Conservation (phyloP, 2,797 vertebrate genomes). For the Lepus townsendii region DNA sequence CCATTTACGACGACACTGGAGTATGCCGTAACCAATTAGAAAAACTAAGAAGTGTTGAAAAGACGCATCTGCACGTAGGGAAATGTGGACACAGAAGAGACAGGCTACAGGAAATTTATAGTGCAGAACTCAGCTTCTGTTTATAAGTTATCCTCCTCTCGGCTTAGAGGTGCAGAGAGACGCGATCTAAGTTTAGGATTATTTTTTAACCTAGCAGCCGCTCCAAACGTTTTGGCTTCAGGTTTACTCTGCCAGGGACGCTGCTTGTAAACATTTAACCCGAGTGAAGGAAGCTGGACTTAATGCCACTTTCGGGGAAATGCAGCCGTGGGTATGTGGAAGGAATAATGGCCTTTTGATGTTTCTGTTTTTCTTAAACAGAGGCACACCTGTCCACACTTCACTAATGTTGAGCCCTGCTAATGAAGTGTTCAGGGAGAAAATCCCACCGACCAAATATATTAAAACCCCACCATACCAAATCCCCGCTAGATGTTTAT, state of each 20-base stretch:
- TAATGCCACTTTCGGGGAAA: slow-evolving; percentile 37
- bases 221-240: slow-evolving; percentile 40
- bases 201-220: neutral
- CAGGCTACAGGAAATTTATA: neutral
- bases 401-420: slow-evolving; percentile 75
- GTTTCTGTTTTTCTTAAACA: slow-evolving; percentile 75
- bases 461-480: slow-evolving; percentile 65
- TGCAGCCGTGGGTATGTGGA: neutral
- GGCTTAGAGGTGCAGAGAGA: neutral
- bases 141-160: slow-evolving; percentile 34
- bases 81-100: neutral
- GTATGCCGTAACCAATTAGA: slow-evolving; percentile 51
- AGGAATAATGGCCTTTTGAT: slow-evolving; percentile 62
- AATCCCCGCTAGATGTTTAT: slow-evolving; percentile 83
- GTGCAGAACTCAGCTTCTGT: neutral
- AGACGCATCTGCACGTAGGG: neutral
- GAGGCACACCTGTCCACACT: slow-evolving; percentile 77
- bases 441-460: slow-evolving; percentile 71
- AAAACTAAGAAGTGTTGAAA: slow-evolving; percentile 61
- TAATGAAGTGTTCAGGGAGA: slow-evolving; percentile 84
- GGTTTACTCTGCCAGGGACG: slow-evolving; percentile 25
- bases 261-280: neutral
- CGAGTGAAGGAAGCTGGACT: neutral
- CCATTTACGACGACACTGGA: slow-evolving; percentile 71
- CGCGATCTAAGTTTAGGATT: slow-evolving; percentile 20